Base-by-base conservation (phyloP, 2,113 vertebrate species). In the Sarotherodon lohbergeri region DNA sequence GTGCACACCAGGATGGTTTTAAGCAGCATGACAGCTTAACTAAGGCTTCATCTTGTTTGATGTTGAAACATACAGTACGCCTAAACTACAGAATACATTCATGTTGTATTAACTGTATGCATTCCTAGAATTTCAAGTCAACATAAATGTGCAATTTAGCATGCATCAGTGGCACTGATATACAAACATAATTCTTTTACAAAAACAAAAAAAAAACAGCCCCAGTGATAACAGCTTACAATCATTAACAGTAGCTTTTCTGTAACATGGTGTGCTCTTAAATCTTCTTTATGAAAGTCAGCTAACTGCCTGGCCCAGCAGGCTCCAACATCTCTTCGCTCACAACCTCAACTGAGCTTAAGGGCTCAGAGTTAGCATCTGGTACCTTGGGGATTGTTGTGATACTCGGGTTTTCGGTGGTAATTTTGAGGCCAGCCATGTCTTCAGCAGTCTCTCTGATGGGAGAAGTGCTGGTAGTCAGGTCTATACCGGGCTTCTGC, bases 141-240 rank as follows among this genome's bases (percentile, higher is more conserved):
- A 66, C 9, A 55, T 24, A 81, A 79, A 91, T 90, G 92, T 95
- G 93, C 92, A 95, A 89, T 52, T 87, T 50, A 71, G 79, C 91
- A 92, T 94, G 90, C 89, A 91, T 89, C 66, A 86, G 48, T 61
- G 80, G 36, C 46, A 89, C 83, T 46, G 29, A 55, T 6, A 52
- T 84, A 59, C 11, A 79, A 90, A 83, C 3, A 63, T 89, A 90
- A 82, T 24, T 54, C 11, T 63, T 55, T 13, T 4, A 80, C 89
- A 85, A 41, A 66, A 66, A 66, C 4, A 66, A 66, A 39, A 66
- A 39, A 61, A 85, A 86, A 73, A n/a, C 14, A 54, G n/a, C n/a
- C 82, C 80, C 89, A 91, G 86, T 82, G 89, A 83, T 57, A 54
- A 24, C 59, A 78, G 81, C 73, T 68, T 87, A 81, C 32, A 87